phyloP scores from a whole-genome alignment of 2,888 invertebrate genomes.

The Archips crataeganus region DNA sequence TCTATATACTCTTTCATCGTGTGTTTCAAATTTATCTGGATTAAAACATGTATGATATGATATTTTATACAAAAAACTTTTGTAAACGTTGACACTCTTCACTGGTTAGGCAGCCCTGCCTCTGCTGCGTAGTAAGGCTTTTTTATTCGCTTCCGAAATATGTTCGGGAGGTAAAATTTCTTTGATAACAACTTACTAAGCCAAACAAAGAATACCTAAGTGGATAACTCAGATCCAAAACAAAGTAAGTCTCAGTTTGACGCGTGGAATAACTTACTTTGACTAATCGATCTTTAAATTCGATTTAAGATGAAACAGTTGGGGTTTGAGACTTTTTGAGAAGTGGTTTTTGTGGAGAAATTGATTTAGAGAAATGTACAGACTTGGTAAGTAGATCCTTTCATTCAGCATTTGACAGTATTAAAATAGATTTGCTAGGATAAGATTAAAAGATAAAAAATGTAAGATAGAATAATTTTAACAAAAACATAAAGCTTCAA shows the following conservation, averaged over 20 bases:
- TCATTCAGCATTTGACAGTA: too few relatives aligned
- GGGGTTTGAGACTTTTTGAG: not conserved
- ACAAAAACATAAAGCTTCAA: too few relatives aligned
- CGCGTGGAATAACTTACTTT: not conserved
- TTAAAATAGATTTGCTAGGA: too few relatives aligned
- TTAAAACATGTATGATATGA: too few relatives aligned
- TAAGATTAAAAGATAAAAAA: too few relatives aligned
- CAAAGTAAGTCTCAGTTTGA: not conserved
- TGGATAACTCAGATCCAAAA: not conserved
- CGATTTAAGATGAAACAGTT: not conserved
- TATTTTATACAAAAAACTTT: too few relatives aligned
- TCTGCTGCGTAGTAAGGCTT: not conserved
- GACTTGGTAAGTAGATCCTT: not conserved
- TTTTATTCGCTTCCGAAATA: conserved; percentile 7
- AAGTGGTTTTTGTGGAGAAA: not conserved
- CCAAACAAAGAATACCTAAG: conserved; percentile 5
- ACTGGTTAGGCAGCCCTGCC: not conserved
- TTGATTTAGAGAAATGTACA: not conserved
- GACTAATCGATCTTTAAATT: not conserved
- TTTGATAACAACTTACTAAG: conserved; percentile 14
- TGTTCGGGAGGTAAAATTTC: not conserved
- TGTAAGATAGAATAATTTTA: too few relatives aligned
- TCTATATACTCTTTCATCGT: too few relatives aligned
- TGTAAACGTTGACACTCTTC: too few relatives aligned
- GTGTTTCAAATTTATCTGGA: too few relatives aligned